These are phyloP conservation scores for Tipula confusa DNA, from an alignment of 2,888 invertebrate species.

Conservation along the genomic window DNA sequence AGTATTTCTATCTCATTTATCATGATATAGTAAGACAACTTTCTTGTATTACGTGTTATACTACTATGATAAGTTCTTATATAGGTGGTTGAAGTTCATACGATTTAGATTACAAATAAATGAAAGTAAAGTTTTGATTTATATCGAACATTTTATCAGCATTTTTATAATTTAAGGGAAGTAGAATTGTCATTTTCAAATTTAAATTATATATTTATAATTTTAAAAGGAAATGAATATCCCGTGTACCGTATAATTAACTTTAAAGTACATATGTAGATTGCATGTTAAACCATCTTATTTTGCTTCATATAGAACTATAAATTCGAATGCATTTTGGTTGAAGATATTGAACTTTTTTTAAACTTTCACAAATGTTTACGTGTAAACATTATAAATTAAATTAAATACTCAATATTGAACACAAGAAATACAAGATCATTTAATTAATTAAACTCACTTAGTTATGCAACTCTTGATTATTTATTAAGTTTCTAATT, in stretches of 20 bases:
- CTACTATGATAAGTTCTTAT: background rate
- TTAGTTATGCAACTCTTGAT: background rate
- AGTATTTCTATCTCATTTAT: background rate
- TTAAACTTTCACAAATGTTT: background rate
- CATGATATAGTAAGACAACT: background rate
- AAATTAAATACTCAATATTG: background rate
- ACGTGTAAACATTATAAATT: background rate
- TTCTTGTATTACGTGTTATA: background rate
- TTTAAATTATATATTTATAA: background rate
- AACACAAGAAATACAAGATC: background rate
- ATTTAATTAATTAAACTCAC: background rate
- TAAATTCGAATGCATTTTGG: background rate
- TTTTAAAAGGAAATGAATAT: background rate
- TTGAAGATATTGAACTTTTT: background rate
- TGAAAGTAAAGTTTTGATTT: background rate
- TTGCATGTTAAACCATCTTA: too few species aligned
- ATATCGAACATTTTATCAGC: background rate
- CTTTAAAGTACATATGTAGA: too few species aligned
- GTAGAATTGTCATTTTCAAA: background rate
- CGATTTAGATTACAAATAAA: background rate
- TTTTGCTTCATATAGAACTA: too few species aligned
- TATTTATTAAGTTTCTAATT: background rate
- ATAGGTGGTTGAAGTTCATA: background rate
- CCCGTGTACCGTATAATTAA: too few species aligned
- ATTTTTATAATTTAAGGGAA: background rate